Percentiles rank a stretch among this genome's conserved stretches.
These are phyloP conservation scores for Muntiacus reevesi DNA, from an alignment of 2,113 vertebrate genomes.

Conservation along the genomic window DNA sequence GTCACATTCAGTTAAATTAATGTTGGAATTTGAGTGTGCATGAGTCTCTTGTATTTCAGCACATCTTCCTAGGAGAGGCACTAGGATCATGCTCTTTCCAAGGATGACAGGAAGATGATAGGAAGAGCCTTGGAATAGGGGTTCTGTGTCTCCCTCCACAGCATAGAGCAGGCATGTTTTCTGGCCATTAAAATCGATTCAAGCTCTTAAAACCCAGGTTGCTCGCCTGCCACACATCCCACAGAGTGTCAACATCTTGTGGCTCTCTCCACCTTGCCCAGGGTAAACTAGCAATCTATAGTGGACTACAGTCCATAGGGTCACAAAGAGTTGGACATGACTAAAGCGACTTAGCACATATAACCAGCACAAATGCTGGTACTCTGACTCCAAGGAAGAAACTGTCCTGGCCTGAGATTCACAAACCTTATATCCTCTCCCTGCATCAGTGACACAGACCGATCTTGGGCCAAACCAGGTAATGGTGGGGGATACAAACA, in stretches of 20 bases:
- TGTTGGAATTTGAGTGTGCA: neutral
- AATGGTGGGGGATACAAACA: neutral
- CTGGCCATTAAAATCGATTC: neutral
- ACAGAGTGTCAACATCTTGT: neutral
- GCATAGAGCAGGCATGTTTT: neutral
- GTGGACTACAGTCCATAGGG: neutral
- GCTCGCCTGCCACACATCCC: neutral
- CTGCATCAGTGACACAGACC: neutral
- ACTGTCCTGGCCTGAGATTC: neutral
- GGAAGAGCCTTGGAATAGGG: neutral
- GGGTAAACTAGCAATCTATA: neutral
- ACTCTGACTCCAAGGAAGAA: neutral
- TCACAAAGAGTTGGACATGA: neutral
- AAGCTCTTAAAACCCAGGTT: neutral
- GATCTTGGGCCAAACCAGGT: neutral
- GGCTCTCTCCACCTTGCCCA: neutral
- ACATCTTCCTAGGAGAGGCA: neutral
- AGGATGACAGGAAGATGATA: neutral
- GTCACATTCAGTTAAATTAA: neutral
- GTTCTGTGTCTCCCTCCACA: neutral
- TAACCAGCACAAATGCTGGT: neutral
- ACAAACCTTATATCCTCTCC: neutral
- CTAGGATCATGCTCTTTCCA: neutral
- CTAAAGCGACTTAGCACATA: neutral
- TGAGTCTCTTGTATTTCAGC: neutral